Conservation (phyloP, 2,888 invertebrate genomes). For the Neoaliturus tenellus region DNA sequence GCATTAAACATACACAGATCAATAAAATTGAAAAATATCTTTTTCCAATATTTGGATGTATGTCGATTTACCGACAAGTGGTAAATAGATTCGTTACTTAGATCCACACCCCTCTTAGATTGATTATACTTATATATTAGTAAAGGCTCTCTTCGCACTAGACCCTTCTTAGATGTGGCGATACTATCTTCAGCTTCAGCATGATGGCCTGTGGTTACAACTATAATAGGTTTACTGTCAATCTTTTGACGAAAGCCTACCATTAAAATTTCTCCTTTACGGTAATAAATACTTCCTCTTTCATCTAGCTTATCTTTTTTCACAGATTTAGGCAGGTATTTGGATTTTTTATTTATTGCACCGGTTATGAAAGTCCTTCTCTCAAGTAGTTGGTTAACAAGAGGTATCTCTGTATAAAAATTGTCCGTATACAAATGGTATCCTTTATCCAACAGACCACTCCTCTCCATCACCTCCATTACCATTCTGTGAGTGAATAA, state of each 20-base stretch:
- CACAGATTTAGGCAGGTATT: neutral
- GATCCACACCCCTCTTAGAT: constrained; percentile 39
- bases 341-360: constrained; percentile 8
- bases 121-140: constrained; percentile 45
- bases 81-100: constrained; percentile 38
- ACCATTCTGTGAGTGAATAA: constrained; percentile 3
- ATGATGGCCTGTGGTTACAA: constrained; percentile 15
- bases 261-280: neutral
- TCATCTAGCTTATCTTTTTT: neutral
- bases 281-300: constrained; percentile 17
- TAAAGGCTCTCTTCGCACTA: neutral
- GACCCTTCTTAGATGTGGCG: neutral
- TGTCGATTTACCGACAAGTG: constrained; percentile 9
- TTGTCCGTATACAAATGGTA: constrained; percentile 21
- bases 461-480: constrained; percentile 1
- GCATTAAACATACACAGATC: constrained; percentile 23
- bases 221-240: neutral
- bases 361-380: constrained; percentile 10
- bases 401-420: constrained; percentile 31
- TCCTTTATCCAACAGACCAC: neutral
- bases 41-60: constrained; percentile 39
- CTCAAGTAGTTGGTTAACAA: neutral
- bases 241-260: constrained; percentile 23
- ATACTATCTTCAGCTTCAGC: constrained; percentile 26
- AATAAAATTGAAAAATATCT: constrained; percentile 39